Evolutionary conservation across 2,888 invertebrate species (phyloP).

Genomic region (Pilophorus perplexus): DNA sequence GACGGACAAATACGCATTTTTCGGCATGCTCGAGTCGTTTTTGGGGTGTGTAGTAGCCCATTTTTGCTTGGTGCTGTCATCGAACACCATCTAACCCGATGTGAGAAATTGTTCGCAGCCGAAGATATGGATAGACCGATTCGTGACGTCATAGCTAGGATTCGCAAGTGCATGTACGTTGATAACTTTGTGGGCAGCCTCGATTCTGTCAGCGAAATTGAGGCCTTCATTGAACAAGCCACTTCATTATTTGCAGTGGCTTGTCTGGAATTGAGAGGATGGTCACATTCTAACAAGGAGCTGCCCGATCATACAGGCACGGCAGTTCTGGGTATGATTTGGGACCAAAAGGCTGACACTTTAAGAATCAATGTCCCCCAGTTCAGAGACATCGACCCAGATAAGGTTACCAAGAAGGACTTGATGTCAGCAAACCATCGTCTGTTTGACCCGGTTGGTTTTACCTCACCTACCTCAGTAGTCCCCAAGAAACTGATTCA

Average conservation of each 20-base stretch:
- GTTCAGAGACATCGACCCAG: neutral
- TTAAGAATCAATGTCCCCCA: neutral
- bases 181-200: conserved; percentile 20
- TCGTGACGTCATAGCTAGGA: neutral
- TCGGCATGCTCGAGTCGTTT: conserved; percentile 3
- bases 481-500: conserved; percentile 48
- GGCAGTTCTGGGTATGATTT: conserved; percentile 14
- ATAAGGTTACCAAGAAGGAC: conserved; percentile 6
- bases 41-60: conserved; percentile 1
- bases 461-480: conserved; percentile 45
- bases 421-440: conserved; percentile 43
- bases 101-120: neutral
- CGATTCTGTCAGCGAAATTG: neutral
- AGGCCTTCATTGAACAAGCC: conserved; percentile 11
- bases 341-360: conserved; percentile 6
- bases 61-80: conserved; percentile 3
- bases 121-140: neutral
- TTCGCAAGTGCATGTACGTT: conserved; percentile 22
- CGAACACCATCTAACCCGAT: neutral
- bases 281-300: conserved; percentile 11
- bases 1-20: neutral
- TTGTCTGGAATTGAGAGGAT: conserved; percentile 22
- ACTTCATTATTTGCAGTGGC: neutral
- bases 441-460: conserved; percentile 49
- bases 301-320: neutral